Conservation (phyloP, 2,888 invertebrate species). For the Chaitophorus viminalis region DNA sequence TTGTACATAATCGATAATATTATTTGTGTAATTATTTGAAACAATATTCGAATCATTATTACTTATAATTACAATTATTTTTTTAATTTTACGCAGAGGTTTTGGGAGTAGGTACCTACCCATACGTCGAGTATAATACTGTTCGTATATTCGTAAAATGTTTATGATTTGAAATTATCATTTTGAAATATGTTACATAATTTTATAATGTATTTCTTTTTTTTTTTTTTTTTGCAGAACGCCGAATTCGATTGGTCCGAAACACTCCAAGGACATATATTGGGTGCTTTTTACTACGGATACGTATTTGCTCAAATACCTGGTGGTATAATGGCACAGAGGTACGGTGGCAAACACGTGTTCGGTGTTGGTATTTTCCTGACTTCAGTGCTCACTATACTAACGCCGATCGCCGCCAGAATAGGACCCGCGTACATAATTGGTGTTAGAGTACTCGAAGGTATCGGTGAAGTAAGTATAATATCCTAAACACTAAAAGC, state of each 20-base stretch:
- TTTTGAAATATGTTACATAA: not conserved
- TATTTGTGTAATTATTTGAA: not conserved
- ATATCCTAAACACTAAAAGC: not conserved
- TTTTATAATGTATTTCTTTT: too few relatives aligned
- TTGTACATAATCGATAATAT: too few relatives aligned
- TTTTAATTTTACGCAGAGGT: not conserved
- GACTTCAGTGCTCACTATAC: conserved; percentile 68
- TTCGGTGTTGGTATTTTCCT: conserved; percentile 69
- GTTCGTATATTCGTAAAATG: not conserved
- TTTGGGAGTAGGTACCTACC: too few relatives aligned
- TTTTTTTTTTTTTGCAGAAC: conserved; percentile 63
- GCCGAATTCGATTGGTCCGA: conserved; percentile 68
- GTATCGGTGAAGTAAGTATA: conserved; percentile 69
- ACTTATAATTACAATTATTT: too few relatives aligned
- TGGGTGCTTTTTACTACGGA: conserved; percentile 70
- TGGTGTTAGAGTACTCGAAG: conserved; percentile 71
- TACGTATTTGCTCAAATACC: conserved; percentile 70
- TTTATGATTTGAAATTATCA: not conserved
- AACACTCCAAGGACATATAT: conserved; percentile 68
- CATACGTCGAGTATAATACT: not conserved
- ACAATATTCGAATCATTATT: too few relatives aligned
- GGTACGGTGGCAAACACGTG: conserved; percentile 69
- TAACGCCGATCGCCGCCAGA: conserved; percentile 69
- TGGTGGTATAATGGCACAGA: conserved; percentile 69
- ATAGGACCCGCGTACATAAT: conserved; percentile 72